These are phyloP conservation scores for Camarhynchus parvulus DNA, from an alignment of 2,113 vertebrate genomes.

Conservation along the genomic window DNA sequence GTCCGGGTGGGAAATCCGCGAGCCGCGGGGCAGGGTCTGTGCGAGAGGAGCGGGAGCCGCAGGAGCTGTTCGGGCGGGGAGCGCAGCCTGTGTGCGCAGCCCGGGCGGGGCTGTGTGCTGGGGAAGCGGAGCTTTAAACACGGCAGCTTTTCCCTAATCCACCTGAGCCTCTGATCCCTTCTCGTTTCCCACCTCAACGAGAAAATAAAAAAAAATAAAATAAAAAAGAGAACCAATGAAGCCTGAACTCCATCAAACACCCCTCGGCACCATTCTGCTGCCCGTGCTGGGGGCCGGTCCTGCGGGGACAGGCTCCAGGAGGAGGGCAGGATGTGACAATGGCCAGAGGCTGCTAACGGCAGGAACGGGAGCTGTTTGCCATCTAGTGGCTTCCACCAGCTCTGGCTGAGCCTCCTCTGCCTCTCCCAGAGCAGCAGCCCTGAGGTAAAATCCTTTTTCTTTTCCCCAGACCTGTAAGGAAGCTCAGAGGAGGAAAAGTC, in stretches of 20 bases:
- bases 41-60: background rate
- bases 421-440: background rate
- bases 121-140: background rate
- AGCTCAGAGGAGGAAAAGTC: background rate
- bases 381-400: background rate
- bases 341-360: background rate
- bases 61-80: background rate
- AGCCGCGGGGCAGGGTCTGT: background rate
- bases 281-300: background rate
- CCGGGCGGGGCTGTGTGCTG: background rate
- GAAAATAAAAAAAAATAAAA: background rate
- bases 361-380: background rate
- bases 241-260: accelerated
- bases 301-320: background rate
- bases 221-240: accelerated
- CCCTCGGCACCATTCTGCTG: background rate
- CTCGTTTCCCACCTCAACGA: background rate
- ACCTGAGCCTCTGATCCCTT: background rate
- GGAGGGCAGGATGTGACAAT: background rate
- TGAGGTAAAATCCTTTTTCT: background rate
- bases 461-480: background rate
- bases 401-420: background rate
- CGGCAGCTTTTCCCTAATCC: accelerated
- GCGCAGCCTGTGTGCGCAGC: background rate
- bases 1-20: background rate